Evolutionary conservation across 2,113 vertebrate species (phyloP), one percentile per base, ranked within the genome.

Genomic region (Pelecanoides urinatrix): DNA sequence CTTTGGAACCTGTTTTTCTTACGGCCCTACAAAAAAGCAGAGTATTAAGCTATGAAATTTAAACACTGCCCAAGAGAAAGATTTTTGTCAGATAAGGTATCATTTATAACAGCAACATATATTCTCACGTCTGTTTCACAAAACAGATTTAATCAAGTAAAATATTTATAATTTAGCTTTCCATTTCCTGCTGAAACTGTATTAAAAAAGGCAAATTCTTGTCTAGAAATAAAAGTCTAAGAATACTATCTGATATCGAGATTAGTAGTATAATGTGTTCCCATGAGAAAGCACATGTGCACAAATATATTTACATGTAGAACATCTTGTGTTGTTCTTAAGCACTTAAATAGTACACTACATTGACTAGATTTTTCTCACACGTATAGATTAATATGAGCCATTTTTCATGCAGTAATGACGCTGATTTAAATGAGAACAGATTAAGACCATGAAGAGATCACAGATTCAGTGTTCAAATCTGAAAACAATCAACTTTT

Each of bases 241-340:
- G 90, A 94, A 95, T 26, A 89, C 70, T 93, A 62, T 40, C 94
- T 94, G 63, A 16, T 53, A 80, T 63, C 81, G 95, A 79, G 15
- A 95, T 92, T 95, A 96, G 59, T 47, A 56, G 55, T 53, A 50
- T 70, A 84, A 91, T 50, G 30, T 87, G 84, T 87, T 89, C 86
- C 58, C 62, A 86, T 80, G 75, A 92, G 86, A 83, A 94, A 96
- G 80, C 47, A 86, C 71, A 80, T 66, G 26, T 75, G 56, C 49
- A 49, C 56, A 92, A 86, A 85, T 77, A 26, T 44, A 76, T 88
- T 88, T 90, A 79, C 56, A 79, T 49, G 30, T 62, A 90, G 50
- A 88, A 95, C 59, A 62, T 88, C 88, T 88, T 96, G 78, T 96
- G 78, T 65, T 84, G 80, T 89, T 94, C 92, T 95, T 89, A 91